Evolutionary conservation across 2,888 invertebrate genomes (phyloP).

Genomic region (Tiliacea aurago): DNA sequence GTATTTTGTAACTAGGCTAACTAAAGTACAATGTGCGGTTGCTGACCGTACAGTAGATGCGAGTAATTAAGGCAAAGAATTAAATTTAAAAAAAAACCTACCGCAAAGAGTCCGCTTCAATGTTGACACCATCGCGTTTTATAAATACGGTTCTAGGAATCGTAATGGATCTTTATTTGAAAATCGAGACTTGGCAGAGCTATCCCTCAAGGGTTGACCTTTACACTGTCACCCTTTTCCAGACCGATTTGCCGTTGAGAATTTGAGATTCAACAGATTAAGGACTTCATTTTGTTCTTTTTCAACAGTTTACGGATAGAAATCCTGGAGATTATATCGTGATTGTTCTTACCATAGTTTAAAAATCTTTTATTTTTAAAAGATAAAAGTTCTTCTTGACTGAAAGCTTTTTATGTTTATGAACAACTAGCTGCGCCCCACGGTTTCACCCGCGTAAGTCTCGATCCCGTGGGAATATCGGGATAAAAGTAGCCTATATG

Average conservation of each 20-base stretch:
- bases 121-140: conserved; percentile 12
- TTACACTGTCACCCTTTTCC: conserved; percentile 60
- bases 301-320: conserved; percentile 28
- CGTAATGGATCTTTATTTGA: conserved; percentile 49
- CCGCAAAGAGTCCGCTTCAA: not conserved
- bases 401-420: not conserved
- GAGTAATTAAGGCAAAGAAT: not conserved
- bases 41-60: no score
- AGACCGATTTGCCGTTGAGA: conserved; percentile 54
- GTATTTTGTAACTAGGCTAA: no score
- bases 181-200: conserved; percentile 41
- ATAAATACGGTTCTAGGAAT: conserved; percentile 38
- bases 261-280: conserved; percentile 57
- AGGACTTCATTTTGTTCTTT: conserved; percentile 53
- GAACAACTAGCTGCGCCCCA: no score
- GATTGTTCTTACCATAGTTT: conserved; percentile 16
- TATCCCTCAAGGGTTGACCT: conserved; percentile 61
- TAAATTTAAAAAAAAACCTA: not conserved
- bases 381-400: not conserved
- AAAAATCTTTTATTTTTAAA: conserved; percentile 1
- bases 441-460: no score
- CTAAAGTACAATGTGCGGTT: no score
- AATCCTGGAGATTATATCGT: conserved; percentile 18
- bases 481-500: no score
- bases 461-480: no score